phyloP scores from a whole-genome alignment of 2,888 invertebrate species.

The Himalopsyche japonica region DNA sequence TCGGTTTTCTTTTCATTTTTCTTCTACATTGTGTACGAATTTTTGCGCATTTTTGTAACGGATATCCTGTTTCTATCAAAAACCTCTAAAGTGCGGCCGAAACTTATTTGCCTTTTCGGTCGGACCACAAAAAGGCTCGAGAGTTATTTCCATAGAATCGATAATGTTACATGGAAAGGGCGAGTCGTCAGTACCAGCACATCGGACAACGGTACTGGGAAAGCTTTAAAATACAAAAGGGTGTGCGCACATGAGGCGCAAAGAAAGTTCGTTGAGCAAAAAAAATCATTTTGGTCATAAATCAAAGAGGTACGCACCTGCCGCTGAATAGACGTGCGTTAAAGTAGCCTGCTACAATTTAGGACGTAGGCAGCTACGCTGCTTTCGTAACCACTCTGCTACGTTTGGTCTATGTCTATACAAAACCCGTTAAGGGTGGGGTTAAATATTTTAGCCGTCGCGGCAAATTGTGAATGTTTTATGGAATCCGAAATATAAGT shows the following conservation, averaged over 20 bases:
- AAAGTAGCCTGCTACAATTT: background rate
- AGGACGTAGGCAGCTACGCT: background rate
- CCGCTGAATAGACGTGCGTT: background rate
- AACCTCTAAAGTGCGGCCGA: background rate
- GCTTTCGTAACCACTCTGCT: background rate
- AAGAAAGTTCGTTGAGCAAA: background rate
- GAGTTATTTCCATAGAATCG: background rate
- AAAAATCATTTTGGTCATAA: background rate
- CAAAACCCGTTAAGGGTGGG: background rate
- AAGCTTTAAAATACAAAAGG: background rate
- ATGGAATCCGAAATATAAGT: no score
- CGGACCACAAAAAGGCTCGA: background rate
- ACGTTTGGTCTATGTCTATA: background rate
- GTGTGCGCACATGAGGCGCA: background rate
- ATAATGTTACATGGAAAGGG: background rate
- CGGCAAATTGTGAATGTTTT: background rate
- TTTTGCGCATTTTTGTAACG: background rate
- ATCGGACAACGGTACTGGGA: background rate
- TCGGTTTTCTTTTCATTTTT: no score
- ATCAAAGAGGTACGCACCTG: background rate
- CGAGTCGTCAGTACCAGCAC: background rate
- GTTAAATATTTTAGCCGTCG: background rate
- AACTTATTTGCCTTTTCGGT: background rate
- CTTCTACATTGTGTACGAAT: no score
- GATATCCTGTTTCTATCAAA: background rate